phyloP scores from a whole-genome alignment of 2,888 invertebrate species.

The Gnatocerus cornutus region DNA sequence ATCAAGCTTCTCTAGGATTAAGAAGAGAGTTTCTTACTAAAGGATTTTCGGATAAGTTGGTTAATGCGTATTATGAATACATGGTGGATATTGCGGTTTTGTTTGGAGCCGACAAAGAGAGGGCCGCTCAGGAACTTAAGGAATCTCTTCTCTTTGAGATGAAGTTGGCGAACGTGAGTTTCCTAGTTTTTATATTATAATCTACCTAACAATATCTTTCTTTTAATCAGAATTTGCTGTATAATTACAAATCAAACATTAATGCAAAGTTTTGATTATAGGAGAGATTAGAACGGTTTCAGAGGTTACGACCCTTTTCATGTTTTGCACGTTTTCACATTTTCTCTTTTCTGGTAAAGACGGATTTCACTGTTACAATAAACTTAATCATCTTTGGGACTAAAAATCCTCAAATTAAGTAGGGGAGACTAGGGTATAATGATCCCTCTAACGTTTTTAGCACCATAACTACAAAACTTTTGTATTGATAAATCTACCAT shows the following conservation, averaged over 20 bases:
- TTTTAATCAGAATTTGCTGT: too few relatives aligned
- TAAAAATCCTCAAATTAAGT: too few relatives aligned
- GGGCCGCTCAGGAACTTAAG: constrained; percentile 81
- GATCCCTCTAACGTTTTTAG: too few relatives aligned
- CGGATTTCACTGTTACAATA: too few relatives aligned
- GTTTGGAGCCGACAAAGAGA: constrained; percentile 83
- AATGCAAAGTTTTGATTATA: too few relatives aligned
- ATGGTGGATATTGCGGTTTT: constrained; percentile 91
- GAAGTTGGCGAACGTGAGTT: constrained; percentile 90
- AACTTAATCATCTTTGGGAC: too few relatives aligned
- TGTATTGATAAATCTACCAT: too few relatives aligned
- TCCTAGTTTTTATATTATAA: background rate
- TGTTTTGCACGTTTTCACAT: constrained; percentile 35
- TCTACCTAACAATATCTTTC: too few relatives aligned
- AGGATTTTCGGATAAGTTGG: constrained; percentile 86
- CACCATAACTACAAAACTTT: too few relatives aligned
- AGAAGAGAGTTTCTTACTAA: constrained; percentile 90
- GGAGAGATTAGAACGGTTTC: too few relatives aligned
- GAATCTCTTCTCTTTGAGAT: constrained; percentile 93
- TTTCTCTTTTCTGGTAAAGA: background rate
- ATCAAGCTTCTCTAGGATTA: constrained; percentile 89
- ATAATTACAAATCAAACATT: too few relatives aligned
- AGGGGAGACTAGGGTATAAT: too few relatives aligned
- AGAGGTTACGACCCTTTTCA: background rate
- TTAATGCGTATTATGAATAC: constrained; percentile 89